These are phyloP conservation scores for Cryptus armator DNA, from an alignment of 2,888 invertebrate species.

Conservation along the genomic window DNA sequence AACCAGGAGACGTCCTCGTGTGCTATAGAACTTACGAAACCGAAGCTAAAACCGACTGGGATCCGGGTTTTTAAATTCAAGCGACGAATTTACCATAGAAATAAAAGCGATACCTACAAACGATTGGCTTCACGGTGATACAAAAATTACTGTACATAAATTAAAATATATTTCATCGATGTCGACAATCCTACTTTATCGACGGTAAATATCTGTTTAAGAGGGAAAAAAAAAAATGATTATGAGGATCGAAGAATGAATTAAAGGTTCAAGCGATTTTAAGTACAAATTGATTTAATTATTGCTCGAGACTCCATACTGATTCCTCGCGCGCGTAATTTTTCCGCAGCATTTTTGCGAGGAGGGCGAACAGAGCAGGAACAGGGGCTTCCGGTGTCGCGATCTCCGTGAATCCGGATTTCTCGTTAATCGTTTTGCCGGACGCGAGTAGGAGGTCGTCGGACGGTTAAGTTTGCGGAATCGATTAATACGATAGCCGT, in stretches of 20 bases:
- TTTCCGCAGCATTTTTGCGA: constrained; percentile 18
- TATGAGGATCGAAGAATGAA: constrained; percentile 8
- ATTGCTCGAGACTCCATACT: constrained; percentile 69
- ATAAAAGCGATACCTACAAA: neutral
- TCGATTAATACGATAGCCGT: constrained; percentile 42
- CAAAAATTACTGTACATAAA: constrained; percentile 33
- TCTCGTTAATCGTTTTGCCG: constrained; percentile 13
- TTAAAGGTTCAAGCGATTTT: constrained; percentile 63
- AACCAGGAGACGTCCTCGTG: constrained; percentile 91
- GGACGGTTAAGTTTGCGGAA: constrained; percentile 56
- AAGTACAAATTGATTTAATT: constrained; percentile 82
- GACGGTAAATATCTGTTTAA: neutral
- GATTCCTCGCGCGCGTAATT: constrained; percentile 11
- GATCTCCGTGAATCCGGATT: constrained; percentile 24
- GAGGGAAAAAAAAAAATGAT: constrained; percentile 8
- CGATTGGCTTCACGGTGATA: constrained; percentile 1
- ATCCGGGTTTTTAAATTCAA: constrained; percentile 91
- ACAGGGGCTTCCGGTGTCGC: neutral
- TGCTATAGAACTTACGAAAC: constrained; percentile 91
- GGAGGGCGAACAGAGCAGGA: constrained; percentile 1
- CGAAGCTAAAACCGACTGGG: constrained; percentile 91
- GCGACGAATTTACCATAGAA: constrained; percentile 2
- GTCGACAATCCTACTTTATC: neutral
- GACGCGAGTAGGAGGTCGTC: constrained; percentile 35
- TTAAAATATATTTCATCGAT: neutral